Base-by-base conservation (phyloP, 2,888 invertebrate species). In the Tribolium freemani region DNA sequence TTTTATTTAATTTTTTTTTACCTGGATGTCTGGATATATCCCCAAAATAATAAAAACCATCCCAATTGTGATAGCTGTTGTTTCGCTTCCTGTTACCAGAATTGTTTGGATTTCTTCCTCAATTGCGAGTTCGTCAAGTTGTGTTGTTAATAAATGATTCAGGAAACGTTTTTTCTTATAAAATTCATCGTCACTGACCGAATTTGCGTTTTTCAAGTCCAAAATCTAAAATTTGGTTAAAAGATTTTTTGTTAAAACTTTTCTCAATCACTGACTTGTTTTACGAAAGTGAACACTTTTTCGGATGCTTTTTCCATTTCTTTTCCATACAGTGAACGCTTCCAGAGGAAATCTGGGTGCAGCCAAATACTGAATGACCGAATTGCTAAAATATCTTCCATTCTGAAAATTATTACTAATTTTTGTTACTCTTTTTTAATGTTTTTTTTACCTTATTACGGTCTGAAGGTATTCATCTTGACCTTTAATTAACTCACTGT, bases 11-110 rank as follows among this genome's bases (percentile, higher is more conserved):
- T n/a, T n/a, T n/a, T n/a, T n/a, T n/a, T n/a, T 20, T 10, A 56
- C 56, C 16, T 56, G 56, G n/a, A 56, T 9, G 0, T 61, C 48
- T 26, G 61, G 61, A 11, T 61, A 50, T 20, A 58, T 58, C 11
- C 58, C 58, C 0, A 61, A 16, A 6, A 50, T 48, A 2, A 61
- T 10, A 0, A 61, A 31, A 5, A 21, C 46, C 11, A 30, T 26
- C 4, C 61, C 30, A 13, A 61, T 16, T 3, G 50, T 26, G 3
- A 50, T 46, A n/a, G 61, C 61, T 8, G 61, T 46, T 2, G 61
- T 50, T 13, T 61, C 61, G 9, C 26, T 61, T 3, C 61, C 61
- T 26, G 46, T 46, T 3, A 61, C 46, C n/a, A 61, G 48, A 21
- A 61, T 61, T 16, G 46, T 50, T 11, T 48, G 50, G 6, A 5